phyloP scores from a whole-genome alignment of 1,140 invertebrate species.

The Phymastichus coffea region DNA sequence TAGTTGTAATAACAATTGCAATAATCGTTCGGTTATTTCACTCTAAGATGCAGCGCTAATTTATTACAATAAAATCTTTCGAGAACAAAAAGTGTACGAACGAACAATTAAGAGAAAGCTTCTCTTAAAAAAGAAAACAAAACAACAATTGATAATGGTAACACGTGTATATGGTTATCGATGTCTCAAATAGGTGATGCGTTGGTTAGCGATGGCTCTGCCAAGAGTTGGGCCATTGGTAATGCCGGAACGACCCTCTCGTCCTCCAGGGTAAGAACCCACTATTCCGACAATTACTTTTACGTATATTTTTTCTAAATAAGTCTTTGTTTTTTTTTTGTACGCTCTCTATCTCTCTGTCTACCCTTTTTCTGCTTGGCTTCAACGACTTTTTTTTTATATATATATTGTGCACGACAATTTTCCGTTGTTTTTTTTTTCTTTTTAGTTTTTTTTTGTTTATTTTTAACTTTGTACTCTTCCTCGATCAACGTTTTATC shows the following conservation, averaged over 20 bases:
- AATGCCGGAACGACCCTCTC: slow-evolving; percentile 57
- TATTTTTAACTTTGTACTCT: slow-evolving; percentile 31
- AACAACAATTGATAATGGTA: slow-evolving; percentile 22
- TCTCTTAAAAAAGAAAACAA: slow-evolving; percentile 6
- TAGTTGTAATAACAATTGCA: background rate
- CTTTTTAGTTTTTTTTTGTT: slow-evolving; percentile 27
- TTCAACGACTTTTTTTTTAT: slow-evolving; percentile 39
- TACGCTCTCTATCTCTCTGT: slow-evolving; percentile 41
- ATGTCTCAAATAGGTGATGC: slow-evolving; percentile 58
- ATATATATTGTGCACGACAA: slow-evolving; percentile 51
- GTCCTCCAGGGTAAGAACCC: slow-evolving; percentile 65
- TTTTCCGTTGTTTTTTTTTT: slow-evolving; percentile 37
- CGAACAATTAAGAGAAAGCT: background rate
- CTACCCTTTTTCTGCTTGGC: slow-evolving; percentile 56
- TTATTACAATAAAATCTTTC: background rate
- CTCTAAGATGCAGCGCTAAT: too few species aligned
- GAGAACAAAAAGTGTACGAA: background rate
- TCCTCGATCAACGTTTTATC: slow-evolving; percentile 33
- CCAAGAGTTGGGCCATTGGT: slow-evolving; percentile 57
- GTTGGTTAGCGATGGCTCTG: slow-evolving; percentile 58
- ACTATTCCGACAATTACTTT: slow-evolving; percentile 57
- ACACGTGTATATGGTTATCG: slow-evolving; percentile 32
- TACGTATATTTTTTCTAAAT: slow-evolving; percentile 54
- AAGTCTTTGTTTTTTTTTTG: slow-evolving; percentile 25
- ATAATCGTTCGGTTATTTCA: background rate